These are phyloP conservation scores for Grantiella picta DNA, from an alignment of 2,113 vertebrate species.

Conservation along the genomic window DNA sequence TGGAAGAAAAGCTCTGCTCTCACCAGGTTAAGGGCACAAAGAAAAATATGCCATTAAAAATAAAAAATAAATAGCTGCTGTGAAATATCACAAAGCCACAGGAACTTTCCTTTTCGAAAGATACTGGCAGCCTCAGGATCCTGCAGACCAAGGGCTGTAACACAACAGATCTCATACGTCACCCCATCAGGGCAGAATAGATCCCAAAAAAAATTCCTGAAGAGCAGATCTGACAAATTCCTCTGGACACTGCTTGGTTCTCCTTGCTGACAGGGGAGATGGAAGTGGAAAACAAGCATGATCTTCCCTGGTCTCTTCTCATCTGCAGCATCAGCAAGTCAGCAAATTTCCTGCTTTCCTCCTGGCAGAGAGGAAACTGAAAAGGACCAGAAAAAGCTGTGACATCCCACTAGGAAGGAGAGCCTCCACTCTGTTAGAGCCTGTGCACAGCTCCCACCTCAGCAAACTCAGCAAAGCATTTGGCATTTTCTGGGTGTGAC, in stretches of 20 bases:
- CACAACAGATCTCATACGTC: rapidly evolving
- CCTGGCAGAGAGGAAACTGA: not conserved
- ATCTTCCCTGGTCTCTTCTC: not conserved
- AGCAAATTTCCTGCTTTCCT: not conserved
- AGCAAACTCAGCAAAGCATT: not conserved
- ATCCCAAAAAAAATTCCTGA: not conserved
- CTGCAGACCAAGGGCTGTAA: not conserved
- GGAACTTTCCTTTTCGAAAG: not conserved
- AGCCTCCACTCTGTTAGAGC: not conserved
- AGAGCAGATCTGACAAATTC: not conserved
- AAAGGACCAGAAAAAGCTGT: not conserved
- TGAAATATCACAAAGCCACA: not conserved
- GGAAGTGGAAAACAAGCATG: not conserved
- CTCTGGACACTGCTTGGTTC: not conserved
- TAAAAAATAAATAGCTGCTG: not conserved
- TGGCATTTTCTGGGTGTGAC: not conserved
- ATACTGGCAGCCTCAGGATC: not conserved
- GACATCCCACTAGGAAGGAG: not conserved
- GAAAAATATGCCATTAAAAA: not conserved
- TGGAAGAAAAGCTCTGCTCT: not conserved
- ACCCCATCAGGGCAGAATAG: rapidly evolving
- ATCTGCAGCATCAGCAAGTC: not conserved
- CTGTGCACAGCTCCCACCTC: not conserved
- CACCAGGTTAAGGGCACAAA: not conserved
- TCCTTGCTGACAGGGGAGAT: not conserved